phyloP scores from a whole-genome alignment of 1,140 invertebrate genomes.

The Asbolus verrucosus region DNA sequence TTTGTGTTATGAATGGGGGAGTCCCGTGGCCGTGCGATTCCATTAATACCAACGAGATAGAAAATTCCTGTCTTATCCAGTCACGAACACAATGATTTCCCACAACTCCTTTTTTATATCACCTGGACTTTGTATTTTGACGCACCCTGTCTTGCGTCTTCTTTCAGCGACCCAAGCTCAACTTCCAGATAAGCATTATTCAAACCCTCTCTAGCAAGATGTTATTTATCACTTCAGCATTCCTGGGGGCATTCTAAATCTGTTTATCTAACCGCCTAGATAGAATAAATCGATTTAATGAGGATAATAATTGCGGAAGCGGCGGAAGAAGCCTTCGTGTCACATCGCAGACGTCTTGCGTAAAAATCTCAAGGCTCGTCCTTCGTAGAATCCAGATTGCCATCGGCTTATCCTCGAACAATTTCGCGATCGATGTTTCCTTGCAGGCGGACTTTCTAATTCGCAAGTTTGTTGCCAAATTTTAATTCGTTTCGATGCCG shows the following conservation, averaged over 20 bases:
- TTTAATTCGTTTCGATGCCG: too few species aligned
- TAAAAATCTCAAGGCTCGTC: too few species aligned
- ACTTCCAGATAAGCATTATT: conserved; percentile 21
- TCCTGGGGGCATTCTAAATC: conserved; percentile 18
- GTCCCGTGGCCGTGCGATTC: too few species aligned
- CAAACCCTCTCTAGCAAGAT: conserved; percentile 17
- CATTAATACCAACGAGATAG: not conserved
- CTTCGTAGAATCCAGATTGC: too few species aligned
- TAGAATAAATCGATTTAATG: conserved; percentile 29
- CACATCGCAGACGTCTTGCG: too few species aligned
- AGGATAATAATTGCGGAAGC: conserved; percentile 14
- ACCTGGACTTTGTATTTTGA: conserved; percentile 21
- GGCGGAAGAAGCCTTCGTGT: too few species aligned
- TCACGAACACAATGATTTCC: conserved; percentile 27
- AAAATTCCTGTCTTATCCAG: conserved; percentile 22
- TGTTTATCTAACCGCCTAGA: conserved; percentile 14
- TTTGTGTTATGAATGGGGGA: too few species aligned
- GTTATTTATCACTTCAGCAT: conserved; percentile 16
- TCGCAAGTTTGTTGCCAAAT: too few species aligned
- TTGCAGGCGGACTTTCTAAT: too few species aligned
- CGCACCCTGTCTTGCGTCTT: not conserved
- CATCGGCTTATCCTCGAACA: too few species aligned
- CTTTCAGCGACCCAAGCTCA: not conserved
- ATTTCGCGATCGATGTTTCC: too few species aligned
- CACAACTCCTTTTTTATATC: conserved; percentile 17